Base-by-base conservation (phyloP, 1,140 invertebrate genomes). In the Lordiphosa clarofinis region DNA sequence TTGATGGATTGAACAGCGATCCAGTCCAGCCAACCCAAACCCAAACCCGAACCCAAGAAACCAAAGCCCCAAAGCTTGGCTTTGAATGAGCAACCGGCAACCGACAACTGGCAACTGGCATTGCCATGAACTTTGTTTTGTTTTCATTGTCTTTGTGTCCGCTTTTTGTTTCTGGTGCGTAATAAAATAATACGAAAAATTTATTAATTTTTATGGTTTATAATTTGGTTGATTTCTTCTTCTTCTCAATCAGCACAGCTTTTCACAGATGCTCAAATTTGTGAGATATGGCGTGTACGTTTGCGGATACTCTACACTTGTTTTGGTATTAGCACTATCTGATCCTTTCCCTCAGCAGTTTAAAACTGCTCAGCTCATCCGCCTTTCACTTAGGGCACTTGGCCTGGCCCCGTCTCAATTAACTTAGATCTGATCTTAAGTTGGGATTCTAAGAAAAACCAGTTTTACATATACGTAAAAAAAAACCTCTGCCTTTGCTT, bases 161-260 rank as follows among this genome's bases (percentile, higher is more conserved):
- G 36, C 39, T 57, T 56, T 44, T 70, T 66, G 58, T 64, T 69
- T 65, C 53, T 56, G 37, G 50, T 62, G 61, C 66, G 75, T 79
- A 79, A 79, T 79, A 76, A 67, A 67, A 72, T 76, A 81, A 82
- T 75, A 52, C 53, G 31, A 76, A 72, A 81, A 76, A 82, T 75
- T 15, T 82, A 82, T 76, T 81, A 82, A 82, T 82, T 81, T 76
- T 72, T 67, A 82, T 74, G 66, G 60, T 69, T 74, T 58, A 72
- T 78, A 81, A 52, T 78, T 76, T 73, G 57, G 68, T 78, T 73
- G 64, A 68, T 60, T 60, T 79, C 59, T 52, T 61, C 50, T 24
- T 24, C 21, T 24, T 57, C 11, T 52, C 37, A 56, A 71, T 71
- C 70, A 66, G 50, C 61, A 31, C 28, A 47, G 56, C 57, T 75